Evolutionary conservation across 2,888 invertebrate genomes (phyloP).

Genomic region (Hipparchia sbordonii): DNA sequence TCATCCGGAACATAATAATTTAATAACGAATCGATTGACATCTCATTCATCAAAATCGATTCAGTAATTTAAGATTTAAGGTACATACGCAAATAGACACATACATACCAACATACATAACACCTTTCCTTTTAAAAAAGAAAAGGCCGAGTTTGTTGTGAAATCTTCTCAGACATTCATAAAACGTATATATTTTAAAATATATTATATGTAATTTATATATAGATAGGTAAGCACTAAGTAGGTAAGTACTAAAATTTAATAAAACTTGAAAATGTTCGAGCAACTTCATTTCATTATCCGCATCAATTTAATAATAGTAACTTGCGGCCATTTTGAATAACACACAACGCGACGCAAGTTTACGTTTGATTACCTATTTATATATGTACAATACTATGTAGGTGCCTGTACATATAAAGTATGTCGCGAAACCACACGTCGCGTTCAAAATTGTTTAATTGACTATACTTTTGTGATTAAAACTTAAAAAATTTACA

Average conservation of each 20-base stretch:
- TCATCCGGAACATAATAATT: no score
- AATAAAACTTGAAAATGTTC: neutral
- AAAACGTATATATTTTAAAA: no score
- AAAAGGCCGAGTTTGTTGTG: no score
- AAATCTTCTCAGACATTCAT: no score
- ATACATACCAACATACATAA: no score
- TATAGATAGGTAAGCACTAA: no score
- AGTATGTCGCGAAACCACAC: slow-evolving; percentile 21
- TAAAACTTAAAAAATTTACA: neutral
- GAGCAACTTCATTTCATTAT: slow-evolving; percentile 16
- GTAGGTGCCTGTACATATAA: neutral
- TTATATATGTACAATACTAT: neutral
- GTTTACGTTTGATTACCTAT: slow-evolving; percentile 30
- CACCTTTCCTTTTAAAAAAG: no score
- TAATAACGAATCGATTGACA: no score
- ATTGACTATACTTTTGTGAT: neutral
- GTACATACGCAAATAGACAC: no score
- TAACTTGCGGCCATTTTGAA: slow-evolving; percentile 41
- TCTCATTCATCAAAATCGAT: no score
- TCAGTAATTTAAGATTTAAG: no score
- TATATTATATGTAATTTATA: no score
- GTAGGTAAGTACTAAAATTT: neutral
- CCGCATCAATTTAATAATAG: slow-evolving; percentile 35
- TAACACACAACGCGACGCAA: slow-evolving; percentile 31
- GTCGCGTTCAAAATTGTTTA: neutral